phyloP scores from a whole-genome alignment of 2,113 vertebrate species.

The Aptenodytes patagonicus region DNA sequence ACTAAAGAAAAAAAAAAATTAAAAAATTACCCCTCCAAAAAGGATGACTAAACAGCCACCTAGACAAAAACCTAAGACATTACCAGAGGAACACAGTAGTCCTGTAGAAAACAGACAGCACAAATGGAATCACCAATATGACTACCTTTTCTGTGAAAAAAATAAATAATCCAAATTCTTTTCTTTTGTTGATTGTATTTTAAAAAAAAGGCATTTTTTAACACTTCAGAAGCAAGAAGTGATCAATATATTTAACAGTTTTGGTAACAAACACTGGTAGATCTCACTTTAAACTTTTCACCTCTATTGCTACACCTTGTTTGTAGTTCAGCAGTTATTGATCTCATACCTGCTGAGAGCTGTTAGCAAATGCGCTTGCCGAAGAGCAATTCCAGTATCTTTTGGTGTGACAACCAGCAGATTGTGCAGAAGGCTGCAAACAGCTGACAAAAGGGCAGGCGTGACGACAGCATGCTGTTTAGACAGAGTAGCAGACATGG shows the following conservation, averaged over 20 bases:
- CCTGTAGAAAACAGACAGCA: not conserved
- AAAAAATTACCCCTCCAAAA: not conserved
- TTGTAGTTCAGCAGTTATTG: not conserved
- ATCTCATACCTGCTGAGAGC: slow-evolving; percentile 82
- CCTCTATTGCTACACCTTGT: not conserved
- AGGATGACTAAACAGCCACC: not conserved
- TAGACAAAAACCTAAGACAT: not conserved
- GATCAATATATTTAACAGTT: not conserved
- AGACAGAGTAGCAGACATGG: slow-evolving; percentile 49
- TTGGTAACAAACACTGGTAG: not conserved
- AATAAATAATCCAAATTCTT: not conserved
- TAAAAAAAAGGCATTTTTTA: not conserved
- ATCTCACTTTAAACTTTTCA: not conserved
- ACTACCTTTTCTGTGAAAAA: not conserved
- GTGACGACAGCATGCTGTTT: slow-evolving; percentile 82
- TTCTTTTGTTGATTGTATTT: not conserved
- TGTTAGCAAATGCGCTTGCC: slow-evolving; percentile 75
- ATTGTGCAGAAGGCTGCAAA: slow-evolving; percentile 87
- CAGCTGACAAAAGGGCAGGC: slow-evolving; percentile 83
- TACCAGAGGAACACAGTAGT: not conserved
- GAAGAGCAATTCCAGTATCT: slow-evolving; percentile 81
- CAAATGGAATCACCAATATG: not conserved
- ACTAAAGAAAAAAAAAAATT: not conserved
- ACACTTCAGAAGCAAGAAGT: not conserved
- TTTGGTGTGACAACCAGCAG: slow-evolving; percentile 81